Conservation (phyloP, 2,888 invertebrate genomes). For the Acleris laterana region DNA sequence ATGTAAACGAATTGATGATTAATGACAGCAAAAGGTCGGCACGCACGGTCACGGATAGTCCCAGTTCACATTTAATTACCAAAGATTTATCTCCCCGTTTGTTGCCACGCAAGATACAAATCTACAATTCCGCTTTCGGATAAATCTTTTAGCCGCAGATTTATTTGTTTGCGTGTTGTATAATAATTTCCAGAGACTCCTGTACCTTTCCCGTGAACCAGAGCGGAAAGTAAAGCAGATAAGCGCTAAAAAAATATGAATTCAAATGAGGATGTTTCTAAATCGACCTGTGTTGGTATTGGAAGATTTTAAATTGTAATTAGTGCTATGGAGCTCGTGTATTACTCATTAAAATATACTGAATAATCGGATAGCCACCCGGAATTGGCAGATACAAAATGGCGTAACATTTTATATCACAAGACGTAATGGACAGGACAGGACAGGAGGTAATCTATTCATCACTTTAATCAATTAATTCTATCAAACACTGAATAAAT, state of each 20-base stretch:
- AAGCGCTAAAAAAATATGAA: conserved; percentile 28
- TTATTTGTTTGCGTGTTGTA: conserved; percentile 38
- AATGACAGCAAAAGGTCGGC: conserved; percentile 11
- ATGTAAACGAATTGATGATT: conserved; percentile 8
- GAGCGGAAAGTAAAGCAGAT: conserved; percentile 14
- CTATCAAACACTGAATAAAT: no score
- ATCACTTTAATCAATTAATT: no score
- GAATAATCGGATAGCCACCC: neutral
- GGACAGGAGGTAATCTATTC: no score
- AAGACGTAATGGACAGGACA: no score
- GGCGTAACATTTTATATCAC: no score
- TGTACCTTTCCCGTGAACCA: conserved; percentile 18
- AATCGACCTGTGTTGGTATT: conserved; percentile 5
- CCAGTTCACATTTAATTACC: conserved; percentile 36
- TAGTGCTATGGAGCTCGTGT: neutral
- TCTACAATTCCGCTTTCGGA: conserved; percentile 38
- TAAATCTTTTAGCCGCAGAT: conserved; percentile 38
- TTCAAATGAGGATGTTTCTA: conserved; percentile 6
- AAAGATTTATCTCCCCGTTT: conserved; percentile 31
- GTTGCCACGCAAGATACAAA: conserved; percentile 37
- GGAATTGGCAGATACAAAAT: no score
- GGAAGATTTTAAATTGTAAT: conserved; percentile 15
- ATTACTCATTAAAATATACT: neutral
- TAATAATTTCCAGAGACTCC: conserved; percentile 32
- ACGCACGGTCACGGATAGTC: conserved; percentile 21